Percentiles rank a stretch among this genome's conserved stretches.
These are phyloP conservation scores for Cactoblastis cactorum DNA, from an alignment of 2,888 invertebrate species.

Conservation along the genomic window DNA sequence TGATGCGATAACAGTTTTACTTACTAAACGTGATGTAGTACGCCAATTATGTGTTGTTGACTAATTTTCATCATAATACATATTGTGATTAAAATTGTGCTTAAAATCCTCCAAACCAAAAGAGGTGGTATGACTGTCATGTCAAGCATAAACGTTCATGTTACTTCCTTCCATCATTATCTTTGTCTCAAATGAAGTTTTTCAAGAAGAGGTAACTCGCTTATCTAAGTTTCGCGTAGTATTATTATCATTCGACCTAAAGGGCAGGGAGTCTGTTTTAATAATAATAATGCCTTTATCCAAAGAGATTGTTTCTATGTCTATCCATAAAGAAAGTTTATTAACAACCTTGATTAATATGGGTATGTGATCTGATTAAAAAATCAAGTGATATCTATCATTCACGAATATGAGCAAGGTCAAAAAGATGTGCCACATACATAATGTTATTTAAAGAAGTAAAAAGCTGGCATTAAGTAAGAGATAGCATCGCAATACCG, in stretches of 20 bases:
- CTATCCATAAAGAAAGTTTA: too few species aligned
- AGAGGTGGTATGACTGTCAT: background rate
- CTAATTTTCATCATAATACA: constrained; percentile 10
- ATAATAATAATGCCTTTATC: too few species aligned
- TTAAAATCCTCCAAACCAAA: background rate
- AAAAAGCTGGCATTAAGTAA: background rate
- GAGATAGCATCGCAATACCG: background rate
- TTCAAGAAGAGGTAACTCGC: background rate
- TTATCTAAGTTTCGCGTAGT: too few species aligned
- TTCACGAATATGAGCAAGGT: constrained; percentile 17
- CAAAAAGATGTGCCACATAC: constrained; percentile 15
- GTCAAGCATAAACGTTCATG: background rate
- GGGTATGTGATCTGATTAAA: constrained; percentile 51
- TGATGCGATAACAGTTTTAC: constrained; percentile 33
- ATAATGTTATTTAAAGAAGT: background rate
- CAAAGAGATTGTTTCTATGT: too few species aligned
- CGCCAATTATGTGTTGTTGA: constrained; percentile 24
- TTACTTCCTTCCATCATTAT: background rate
- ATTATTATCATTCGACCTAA: too few species aligned
- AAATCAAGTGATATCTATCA: constrained; percentile 32
- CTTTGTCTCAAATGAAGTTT: background rate
- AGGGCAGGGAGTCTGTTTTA: too few species aligned
- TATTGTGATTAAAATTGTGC: background rate
- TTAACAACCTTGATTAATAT: too few species aligned
- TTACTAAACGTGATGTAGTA: constrained; percentile 24